Conservation (phyloP, 2,888 invertebrate genomes). For the Lasioglossum lativentre region DNA sequence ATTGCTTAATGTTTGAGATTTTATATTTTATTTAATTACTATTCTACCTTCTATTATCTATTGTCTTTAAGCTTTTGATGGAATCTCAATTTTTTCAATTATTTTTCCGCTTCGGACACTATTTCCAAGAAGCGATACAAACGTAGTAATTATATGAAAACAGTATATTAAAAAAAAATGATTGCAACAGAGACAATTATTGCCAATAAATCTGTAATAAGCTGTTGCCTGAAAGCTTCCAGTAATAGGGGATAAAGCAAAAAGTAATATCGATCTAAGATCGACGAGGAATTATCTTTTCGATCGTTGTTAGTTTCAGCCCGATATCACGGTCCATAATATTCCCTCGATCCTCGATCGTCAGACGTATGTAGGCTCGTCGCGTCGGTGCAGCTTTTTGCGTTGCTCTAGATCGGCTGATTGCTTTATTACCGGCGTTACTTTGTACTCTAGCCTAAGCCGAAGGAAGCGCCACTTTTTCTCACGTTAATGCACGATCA, state of each 20-base stretch:
- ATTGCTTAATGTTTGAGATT: too few species aligned
- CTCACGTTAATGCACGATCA: conserved; percentile 22
- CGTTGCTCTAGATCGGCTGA: conserved; percentile 51
- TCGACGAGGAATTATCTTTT: conserved; percentile 7
- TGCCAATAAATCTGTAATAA: not conserved
- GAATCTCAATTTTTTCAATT: not conserved
- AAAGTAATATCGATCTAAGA: conserved; percentile 16
- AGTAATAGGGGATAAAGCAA: not conserved
- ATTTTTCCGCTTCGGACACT: not conserved
- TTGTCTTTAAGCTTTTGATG: not conserved
- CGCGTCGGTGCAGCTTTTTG: conserved; percentile 63
- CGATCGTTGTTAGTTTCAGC: conserved; percentile 24
- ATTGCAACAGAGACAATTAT: not conserved
- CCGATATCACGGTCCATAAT: not conserved
- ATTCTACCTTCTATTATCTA: not conserved
- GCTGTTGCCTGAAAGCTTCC: not conserved
- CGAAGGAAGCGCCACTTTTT: conserved; percentile 31
- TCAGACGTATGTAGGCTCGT: not conserved
- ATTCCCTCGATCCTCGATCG: not conserved
- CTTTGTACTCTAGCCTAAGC: conserved; percentile 38
- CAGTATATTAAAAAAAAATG: not conserved
- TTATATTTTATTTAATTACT: not conserved
- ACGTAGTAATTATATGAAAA: not conserved
- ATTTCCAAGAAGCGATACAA: not conserved
- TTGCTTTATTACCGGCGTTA: conserved; percentile 69